These are phyloP conservation scores for Eilema griseolum DNA, from an alignment of 2,888 invertebrate species.

Conservation along the genomic window DNA sequence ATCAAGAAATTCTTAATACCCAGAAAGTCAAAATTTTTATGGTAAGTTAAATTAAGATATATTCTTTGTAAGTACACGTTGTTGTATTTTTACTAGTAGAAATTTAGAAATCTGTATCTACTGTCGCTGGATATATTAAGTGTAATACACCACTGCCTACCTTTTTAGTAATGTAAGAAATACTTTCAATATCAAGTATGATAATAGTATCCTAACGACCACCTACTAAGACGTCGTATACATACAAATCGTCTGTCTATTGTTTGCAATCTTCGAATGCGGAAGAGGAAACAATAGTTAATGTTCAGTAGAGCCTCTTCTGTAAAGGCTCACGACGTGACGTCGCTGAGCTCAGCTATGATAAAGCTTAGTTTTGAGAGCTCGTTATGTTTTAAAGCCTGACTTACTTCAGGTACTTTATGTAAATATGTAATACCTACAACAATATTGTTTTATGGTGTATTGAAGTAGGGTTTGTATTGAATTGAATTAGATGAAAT, in stretches of 20 bases:
- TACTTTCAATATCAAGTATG: slow-evolving; percentile 12
- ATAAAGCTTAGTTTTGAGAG: slow-evolving; percentile 14
- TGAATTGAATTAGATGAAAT: neutral
- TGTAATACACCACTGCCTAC: neutral
- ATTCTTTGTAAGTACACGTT: too few species aligned
- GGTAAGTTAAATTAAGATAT: neutral
- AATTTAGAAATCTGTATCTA: neutral
- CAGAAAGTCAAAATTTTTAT: neutral
- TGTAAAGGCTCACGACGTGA: slow-evolving; percentile 7
- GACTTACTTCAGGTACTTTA: slow-evolving; percentile 10
- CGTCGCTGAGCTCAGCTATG: slow-evolving; percentile 9
- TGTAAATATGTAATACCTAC: neutral
- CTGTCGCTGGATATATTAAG: neutral
- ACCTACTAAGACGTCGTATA: slow-evolving; percentile 5
- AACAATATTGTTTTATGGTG: neutral
- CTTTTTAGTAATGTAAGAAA: neutral
- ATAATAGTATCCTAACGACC: slow-evolving; percentile 23
- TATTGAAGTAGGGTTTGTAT: neutral
- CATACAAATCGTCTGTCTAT: slow-evolving; percentile 27
- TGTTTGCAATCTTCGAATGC: slow-evolving; percentile 21
- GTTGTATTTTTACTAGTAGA: too few species aligned
- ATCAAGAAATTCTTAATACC: neutral
- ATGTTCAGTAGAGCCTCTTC: neutral
- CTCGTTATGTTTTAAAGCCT: slow-evolving; percentile 14
- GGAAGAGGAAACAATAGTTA: slow-evolving; percentile 28